Percentiles rank a stretch among this genome's conserved stretches.
Evolutionary conservation across 2,797 vertebrate species (phyloP).

Genomic region (Brachyalestes nurse): DNA sequence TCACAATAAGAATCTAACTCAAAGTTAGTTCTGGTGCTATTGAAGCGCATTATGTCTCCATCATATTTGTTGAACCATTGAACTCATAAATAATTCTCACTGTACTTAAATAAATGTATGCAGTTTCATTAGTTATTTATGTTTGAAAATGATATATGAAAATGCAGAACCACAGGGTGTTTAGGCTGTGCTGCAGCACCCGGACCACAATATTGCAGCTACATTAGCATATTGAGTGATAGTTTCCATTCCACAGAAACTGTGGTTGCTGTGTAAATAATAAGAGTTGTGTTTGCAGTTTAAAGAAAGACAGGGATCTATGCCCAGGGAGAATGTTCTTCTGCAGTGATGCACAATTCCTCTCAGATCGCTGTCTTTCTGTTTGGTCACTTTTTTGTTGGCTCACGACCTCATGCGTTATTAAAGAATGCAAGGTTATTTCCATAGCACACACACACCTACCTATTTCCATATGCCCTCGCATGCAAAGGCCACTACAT

Average conservation of each 20-base stretch:
- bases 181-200: neutral
- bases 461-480: slow-evolving; percentile 1
- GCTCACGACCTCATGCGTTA: slow-evolving; percentile 1
- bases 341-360: neutral
- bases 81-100: neutral
- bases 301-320: slow-evolving; percentile 1
- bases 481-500: slow-evolving; percentile 6
- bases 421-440: neutral
- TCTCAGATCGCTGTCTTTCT: slow-evolving; percentile 25
- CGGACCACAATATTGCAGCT: neutral
- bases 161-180: neutral
- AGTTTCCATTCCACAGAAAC: neutral
- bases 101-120: neutral
- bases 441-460: neutral
- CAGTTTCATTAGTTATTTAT: slow-evolving; percentile 4
- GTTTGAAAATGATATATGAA: slow-evolving; percentile 6
- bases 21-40: neutral
- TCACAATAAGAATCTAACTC: neutral
- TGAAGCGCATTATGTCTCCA: neutral
- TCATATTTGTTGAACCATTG: neutral
- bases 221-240: too few species aligned
- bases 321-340: neutral
- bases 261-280: slow-evolving; percentile 27
- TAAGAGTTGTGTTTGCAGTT: slow-evolving; percentile 10
- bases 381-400: neutral